Evolutionary conservation across 2,113 vertebrate genomes (phyloP).

Genomic region (Philantomba maxwellii): DNA sequence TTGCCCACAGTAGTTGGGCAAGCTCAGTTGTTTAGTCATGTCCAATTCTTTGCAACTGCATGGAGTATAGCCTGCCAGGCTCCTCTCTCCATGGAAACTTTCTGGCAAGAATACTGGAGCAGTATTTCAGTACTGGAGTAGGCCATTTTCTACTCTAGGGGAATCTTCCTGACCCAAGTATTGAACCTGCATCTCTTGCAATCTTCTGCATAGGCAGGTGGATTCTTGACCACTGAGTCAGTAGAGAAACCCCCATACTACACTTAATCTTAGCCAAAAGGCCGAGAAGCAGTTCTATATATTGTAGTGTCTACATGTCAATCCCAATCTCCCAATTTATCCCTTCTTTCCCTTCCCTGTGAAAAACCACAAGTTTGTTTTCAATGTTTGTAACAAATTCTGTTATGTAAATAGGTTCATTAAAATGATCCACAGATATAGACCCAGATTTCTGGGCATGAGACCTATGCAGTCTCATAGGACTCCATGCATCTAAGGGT

Average conservation of each 20-base stretch:
- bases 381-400: neutral
- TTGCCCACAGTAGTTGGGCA: neutral
- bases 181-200: neutral
- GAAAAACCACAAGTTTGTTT: neutral
- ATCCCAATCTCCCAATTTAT: neutral
- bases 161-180: neutral
- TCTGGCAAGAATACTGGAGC: neutral
- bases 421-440: neutral
- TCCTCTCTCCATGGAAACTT: neutral
- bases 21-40: neutral
- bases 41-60: neutral
- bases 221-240: neutral
- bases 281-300: neutral
- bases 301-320: neutral
- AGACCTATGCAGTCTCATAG: neutral
- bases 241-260: neutral
- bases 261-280: neutral
- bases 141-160: neutral
- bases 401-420: neutral
- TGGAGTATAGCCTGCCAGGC: neutral
- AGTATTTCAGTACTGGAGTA: neutral
- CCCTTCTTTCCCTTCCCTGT: neutral
- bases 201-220: neutral
- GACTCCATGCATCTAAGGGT: neutral
- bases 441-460: neutral